Base-by-base conservation (phyloP, 2,888 invertebrate genomes). In the Sthenelais limicola region DNA sequence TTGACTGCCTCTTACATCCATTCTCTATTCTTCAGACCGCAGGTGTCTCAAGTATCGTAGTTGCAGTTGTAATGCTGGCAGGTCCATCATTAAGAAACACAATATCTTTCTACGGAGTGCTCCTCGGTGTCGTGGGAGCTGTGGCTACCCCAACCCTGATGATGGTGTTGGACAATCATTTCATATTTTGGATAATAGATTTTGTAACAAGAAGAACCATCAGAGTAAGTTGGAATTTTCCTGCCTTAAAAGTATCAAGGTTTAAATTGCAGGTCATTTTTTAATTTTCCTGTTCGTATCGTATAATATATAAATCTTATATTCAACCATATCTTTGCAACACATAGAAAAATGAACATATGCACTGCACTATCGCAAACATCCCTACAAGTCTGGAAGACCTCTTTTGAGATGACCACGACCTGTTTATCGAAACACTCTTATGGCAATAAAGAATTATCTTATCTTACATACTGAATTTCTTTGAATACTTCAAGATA, bases 131-230 rank as follows among this genome's bases (percentile, higher is more conserved):
- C 24, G 67, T 62, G 18, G 70, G 54, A 5, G 47, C 56, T 7
- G 54, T 76, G 21, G 49, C 76, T 21, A 52, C 72, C 7, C 76
- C 76, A 12, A 4, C 72, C 28, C 54, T 76, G 26, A 68, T 67
- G 2, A 33, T 52, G 15, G 26, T 48, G 15, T 43, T 76, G 21
- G 35, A 68, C 7, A 35, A 73, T 28, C 35, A 74, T 33, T 72
- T 72, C 43, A 24, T 76, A 58, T 15, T 68, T 7, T 76, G 76
- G 76, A 67, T 72, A 24, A n/a, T 47, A 28, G 43, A 52, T 5
- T 73, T 74, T 26, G 48, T 73, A 12, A 47, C 56, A 7, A 24
- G 28, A 12, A 47, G 54, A 33, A 21, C 28, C 1, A 32, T 56
- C 3, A 56, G 66, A 35, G 75, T 75, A 47, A 43, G 47, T 43